Conservation (phyloP, 2,888 invertebrate species). For the Euproctis similis region DNA sequence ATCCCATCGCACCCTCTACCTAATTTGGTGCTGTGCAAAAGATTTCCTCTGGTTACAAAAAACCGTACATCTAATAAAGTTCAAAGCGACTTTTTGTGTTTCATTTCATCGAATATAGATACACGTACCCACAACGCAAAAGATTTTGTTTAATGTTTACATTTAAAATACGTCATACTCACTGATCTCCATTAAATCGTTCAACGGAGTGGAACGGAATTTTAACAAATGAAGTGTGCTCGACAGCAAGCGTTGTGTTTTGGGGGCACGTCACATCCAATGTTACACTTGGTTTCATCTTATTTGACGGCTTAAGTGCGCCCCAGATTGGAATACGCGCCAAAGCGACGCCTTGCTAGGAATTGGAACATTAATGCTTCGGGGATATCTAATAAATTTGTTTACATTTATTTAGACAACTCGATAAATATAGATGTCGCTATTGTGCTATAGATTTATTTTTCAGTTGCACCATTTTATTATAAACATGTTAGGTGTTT, state of each 20-base stretch:
- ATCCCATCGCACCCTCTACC: too few relatives aligned
- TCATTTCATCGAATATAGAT: too few relatives aligned
- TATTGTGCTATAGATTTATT: not conserved
- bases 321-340: constrained; percentile 41
- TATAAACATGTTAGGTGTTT: too few relatives aligned
- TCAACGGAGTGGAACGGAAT: constrained; percentile 29
- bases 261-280: constrained; percentile 42
- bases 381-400: constrained; percentile 24
- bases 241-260: constrained; percentile 26
- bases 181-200: constrained; percentile 29
- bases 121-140: too few relatives aligned
- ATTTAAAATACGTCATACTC: constrained; percentile 28
- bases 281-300: constrained; percentile 49
- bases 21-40: too few relatives aligned
- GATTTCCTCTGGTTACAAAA: too few relatives aligned
- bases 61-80: too few relatives aligned
- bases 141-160: too few relatives aligned
- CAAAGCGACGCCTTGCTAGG: constrained; percentile 23
- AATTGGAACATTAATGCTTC: constrained; percentile 12
- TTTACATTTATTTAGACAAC: constrained; percentile 14
- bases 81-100: not conserved
- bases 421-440: constrained; percentile 5
- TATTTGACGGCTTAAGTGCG: constrained; percentile 55
- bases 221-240: constrained; percentile 44
- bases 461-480: not conserved